phyloP scores from a whole-genome alignment of 2,113 vertebrate species.

The Bambusicola thoracicus region DNA sequence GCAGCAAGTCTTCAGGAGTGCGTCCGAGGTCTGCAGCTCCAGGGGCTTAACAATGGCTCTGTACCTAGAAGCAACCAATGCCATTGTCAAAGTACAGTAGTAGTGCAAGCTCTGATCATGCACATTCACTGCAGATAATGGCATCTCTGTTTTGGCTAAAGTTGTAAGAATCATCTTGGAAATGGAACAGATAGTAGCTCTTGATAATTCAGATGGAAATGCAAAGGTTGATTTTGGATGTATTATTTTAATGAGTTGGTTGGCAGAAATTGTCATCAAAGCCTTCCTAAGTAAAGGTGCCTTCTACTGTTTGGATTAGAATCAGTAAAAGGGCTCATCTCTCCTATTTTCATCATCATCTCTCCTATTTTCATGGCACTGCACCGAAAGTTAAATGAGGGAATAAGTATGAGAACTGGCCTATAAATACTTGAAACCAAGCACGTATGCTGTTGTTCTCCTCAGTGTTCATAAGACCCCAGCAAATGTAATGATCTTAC shows the following conservation, averaged over 20 bases:
- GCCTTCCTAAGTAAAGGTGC: neutral
- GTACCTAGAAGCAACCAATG: conserved; percentile 74
- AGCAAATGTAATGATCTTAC: neutral
- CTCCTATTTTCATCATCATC: neutral
- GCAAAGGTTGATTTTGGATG: neutral
- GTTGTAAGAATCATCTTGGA: neutral
- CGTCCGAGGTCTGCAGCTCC: conserved; percentile 80
- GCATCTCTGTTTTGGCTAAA: neutral
- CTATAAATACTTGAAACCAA: neutral
- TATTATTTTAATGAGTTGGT: neutral
- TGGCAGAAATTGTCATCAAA: neutral
- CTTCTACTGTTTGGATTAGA: neutral
- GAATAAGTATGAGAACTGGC: neutral
- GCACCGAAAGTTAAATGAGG: neutral
- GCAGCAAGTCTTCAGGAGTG: conserved; percentile 79
- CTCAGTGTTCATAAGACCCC: neutral
- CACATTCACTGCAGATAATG: neutral
- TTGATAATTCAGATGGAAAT: neutral
- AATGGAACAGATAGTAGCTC: neutral
- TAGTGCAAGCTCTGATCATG: neutral
- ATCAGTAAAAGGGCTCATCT: neutral
- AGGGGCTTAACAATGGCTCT: conserved; percentile 83
- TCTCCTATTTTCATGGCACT: neutral
- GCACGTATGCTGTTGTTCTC: neutral
- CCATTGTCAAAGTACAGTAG: neutral